phyloP scores from a whole-genome alignment of 2,888 invertebrate genomes.

The Portevinia maculata region DNA sequence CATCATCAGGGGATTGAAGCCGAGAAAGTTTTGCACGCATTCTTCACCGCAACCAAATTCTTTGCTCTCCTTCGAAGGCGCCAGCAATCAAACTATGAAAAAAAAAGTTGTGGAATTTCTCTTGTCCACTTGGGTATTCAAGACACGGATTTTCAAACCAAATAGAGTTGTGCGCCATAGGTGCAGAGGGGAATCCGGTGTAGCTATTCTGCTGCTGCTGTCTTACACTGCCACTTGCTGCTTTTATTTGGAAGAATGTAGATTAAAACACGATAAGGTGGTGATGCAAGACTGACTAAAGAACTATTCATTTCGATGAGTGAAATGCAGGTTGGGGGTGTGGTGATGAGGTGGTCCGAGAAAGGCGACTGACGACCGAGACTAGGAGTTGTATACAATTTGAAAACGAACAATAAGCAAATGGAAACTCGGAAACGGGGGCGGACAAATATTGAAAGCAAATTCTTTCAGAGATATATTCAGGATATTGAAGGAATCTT shows the following conservation, averaged over 20 bases:
- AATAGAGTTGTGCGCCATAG: conserved; percentile 33
- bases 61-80: background rate
- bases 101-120: conserved; percentile 57
- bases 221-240: conserved; percentile 55
- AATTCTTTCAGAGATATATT: conserved; percentile 1
- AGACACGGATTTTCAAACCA: conserved; percentile 59
- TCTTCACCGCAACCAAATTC: conserved; percentile 53
- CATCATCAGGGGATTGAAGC: conserved; percentile 19
- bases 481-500: no score
- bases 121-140: conserved; percentile 68
- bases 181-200: background rate
- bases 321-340: conserved; percentile 1
- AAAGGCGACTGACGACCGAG: background rate
- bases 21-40: conserved; percentile 57
- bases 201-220: background rate
- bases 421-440: background rate
- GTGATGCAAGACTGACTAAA: conserved; percentile 42
- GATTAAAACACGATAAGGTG: conserved; percentile 67
- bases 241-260: conserved; percentile 67
- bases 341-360: background rate
- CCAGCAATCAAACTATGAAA: conserved; percentile 32
- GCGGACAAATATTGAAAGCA: conserved; percentile 19
- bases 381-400: conserved; percentile 47
- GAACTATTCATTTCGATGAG: conserved; percentile 54
- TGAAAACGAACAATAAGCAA: conserved; percentile 34